Conservation (phyloP, 2,113 vertebrate genomes). For the Istiophorus platypterus region DNA sequence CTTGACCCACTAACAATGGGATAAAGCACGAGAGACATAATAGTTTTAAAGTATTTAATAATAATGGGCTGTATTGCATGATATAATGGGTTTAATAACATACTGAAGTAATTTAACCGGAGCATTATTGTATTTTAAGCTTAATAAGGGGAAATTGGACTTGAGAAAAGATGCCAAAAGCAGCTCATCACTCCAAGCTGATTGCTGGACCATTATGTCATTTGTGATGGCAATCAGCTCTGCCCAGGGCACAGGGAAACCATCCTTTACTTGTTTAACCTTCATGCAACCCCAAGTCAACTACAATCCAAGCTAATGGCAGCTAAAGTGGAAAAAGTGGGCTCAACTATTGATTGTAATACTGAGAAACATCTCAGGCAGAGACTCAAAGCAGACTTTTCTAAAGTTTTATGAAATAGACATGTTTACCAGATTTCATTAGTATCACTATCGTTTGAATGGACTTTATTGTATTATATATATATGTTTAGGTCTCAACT, state of each 20-base stretch:
- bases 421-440: neutral
- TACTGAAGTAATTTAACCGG: slow-evolving; percentile 29
- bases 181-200: slow-evolving; percentile 45
- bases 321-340: slow-evolving; percentile 15
- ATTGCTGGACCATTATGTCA: slow-evolving; percentile 62
- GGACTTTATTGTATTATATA: neutral
- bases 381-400: neutral
- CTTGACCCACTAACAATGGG: neutral
- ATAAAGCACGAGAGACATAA: neutral
- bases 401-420: neutral
- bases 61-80: neutral
- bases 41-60: neutral
- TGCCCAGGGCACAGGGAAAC: slow-evolving; percentile 20
- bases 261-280: slow-evolving; percentile 42
- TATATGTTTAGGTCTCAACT: neutral
- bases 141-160: slow-evolving; percentile 44
- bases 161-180: slow-evolving; percentile 38
- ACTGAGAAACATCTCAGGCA: neutral
- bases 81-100: slow-evolving; percentile 22
- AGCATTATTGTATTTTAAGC: slow-evolving; percentile 2
- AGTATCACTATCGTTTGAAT: neutral
- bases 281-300: slow-evolving; percentile 26
- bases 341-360: slow-evolving; percentile 6
- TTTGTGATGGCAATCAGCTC: slow-evolving; percentile 45
- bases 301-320: slow-evolving; percentile 19